Percentiles rank a stretch among this genome's conserved stretches.
Conservation (phyloP, 2,888 invertebrate species). For the Heliconius ismenius region DNA sequence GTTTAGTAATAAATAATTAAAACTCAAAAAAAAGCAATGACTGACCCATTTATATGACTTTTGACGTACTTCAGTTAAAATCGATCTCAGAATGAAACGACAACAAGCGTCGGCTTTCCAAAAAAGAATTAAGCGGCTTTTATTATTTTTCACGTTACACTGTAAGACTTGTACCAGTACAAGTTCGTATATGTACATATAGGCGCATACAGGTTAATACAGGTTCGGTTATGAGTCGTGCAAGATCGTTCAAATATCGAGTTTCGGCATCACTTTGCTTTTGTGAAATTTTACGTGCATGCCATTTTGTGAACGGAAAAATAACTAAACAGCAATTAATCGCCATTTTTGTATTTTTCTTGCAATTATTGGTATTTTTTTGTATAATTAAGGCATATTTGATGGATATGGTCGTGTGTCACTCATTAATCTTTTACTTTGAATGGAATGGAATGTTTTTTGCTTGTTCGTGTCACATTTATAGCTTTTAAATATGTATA, state of each 20-base stretch:
- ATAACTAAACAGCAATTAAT: constrained; percentile 34
- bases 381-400: neutral
- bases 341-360: constrained; percentile 12
- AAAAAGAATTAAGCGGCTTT: constrained; percentile 46
- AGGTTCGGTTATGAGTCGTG: constrained; percentile 43
- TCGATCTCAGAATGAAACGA: constrained; percentile 49
- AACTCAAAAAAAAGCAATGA: neutral
- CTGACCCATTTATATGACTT: neutral
- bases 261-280: constrained; percentile 49
- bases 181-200: neutral
- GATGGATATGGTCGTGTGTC: neutral
- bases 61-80: constrained; percentile 28
- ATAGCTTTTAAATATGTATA: no score
- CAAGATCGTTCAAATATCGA: constrained; percentile 46
- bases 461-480: neutral
- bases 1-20: neutral
- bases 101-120: constrained; percentile 50
- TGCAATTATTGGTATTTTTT: neutral
- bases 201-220: neutral
- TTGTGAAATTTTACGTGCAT: constrained; percentile 26
- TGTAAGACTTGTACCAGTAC: constrained; percentile 54
- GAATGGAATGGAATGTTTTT: neutral
- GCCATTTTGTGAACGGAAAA: constrained; percentile 19
- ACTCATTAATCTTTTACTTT: neutral
- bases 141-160: constrained; percentile 57